These are phyloP conservation scores for Trichacis sp. DNA, from an alignment of 2,888 invertebrate genomes.

Conservation along the genomic window DNA sequence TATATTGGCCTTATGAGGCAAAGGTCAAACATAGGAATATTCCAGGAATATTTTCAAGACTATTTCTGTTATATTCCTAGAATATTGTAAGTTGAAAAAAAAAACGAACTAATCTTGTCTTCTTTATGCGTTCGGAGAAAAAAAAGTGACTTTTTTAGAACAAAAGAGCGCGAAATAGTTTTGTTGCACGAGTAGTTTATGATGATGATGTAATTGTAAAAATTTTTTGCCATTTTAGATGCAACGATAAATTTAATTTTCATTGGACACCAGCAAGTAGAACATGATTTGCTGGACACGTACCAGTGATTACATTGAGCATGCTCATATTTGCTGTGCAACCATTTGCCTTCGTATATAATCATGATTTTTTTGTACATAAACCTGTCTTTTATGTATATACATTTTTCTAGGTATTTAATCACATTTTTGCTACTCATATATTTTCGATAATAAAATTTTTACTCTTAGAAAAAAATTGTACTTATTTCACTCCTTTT, in stretches of 20 bases:
- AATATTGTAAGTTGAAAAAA: too few species aligned
- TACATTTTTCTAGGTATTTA: neutral
- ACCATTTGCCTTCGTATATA: neutral
- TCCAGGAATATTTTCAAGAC: too few species aligned
- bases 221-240: neutral
- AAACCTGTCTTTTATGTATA: slow-evolving; percentile 4
- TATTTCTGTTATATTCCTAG: too few species aligned
- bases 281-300: too few species aligned
- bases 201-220: neutral
- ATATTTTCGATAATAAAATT: neutral
- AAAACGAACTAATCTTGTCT: too few species aligned
- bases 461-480: neutral
- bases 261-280: neutral
- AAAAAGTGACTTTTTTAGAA: neutral
- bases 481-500: neutral
- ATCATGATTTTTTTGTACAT: neutral
- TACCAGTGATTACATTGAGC: neutral
- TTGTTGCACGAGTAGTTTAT: neutral
- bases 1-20: too few species aligned
- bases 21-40: too few species aligned
- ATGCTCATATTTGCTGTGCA: neutral
- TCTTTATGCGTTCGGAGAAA: neutral
- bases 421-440: neutral
- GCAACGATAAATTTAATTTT: slow-evolving; percentile 1
- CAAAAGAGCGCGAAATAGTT: neutral